Base-by-base conservation (phyloP, 2,797 vertebrate genomes). In the Coendou prehensilis region DNA sequence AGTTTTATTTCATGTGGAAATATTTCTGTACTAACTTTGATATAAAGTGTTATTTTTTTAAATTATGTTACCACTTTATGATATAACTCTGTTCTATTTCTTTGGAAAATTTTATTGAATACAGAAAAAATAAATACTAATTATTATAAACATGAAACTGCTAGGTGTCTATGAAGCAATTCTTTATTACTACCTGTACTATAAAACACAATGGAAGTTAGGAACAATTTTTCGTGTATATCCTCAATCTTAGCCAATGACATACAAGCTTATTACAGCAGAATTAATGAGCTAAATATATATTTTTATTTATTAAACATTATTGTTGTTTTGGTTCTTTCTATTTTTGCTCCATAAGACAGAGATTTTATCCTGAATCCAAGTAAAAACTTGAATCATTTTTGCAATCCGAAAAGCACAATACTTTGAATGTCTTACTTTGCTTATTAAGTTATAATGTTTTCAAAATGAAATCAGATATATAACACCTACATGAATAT, bases 381-480 rank as follows among this genome's bases (percentile, higher is more conserved):
- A 89, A 87, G 45, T 54, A 71, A 69, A 85, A 83, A 9, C 0
- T n/a, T 18, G 50, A 0, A 33, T 57, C 9, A 64, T 23, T 73
- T 80, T 20, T 52, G 7, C 41, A 30, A 73, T 78, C 45, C 63
- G 11, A 80, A 89, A 57, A 67, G 59, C 4, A 45, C 15, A 89
- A 64, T 2, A 47, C n/a, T 79, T 79, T 67, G 1, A 92, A 63
- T 61, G 75, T 75, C 20, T 64, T 73, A 56, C 71, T 92, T 56
- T 82, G 22, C 13, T 71, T 96, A 6, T 69, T 89, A 80, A 88
- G 86, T 89, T 94, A 75, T 37, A 83, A 86, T 56, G 9, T 41
- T 81, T 96, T 91, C 18, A 90, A 90, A 95, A 95, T 64, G 76
- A 89, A 89, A 92, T 80, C 73, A 78, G 6, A 59, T 86, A 37